phyloP scores from a whole-genome alignment of 2,113 vertebrate genomes.

The Silurus glanis region DNA sequence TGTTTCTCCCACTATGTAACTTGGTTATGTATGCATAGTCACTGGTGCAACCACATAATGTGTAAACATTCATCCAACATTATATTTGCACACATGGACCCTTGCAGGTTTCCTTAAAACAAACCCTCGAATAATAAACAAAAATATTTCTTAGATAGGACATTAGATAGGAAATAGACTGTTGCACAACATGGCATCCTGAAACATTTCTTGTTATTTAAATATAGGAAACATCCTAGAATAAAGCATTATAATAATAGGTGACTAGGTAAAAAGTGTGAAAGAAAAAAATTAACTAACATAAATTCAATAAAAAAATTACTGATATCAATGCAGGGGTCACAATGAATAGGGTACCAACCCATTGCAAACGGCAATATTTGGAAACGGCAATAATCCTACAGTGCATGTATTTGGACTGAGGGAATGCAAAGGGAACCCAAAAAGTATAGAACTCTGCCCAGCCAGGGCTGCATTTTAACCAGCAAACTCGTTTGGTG shows the following conservation, averaged over 20 bases:
- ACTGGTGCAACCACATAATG: conserved; percentile 41
- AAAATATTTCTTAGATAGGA: conserved; percentile 23
- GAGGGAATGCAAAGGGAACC: too few species aligned
- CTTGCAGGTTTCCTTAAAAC: conserved; percentile 22
- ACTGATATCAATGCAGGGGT: too few species aligned
- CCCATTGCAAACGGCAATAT: too few species aligned
- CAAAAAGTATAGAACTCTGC: too few species aligned
- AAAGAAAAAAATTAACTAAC: too few species aligned
- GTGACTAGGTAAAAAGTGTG: background rate
- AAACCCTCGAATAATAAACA: conserved; percentile 35
- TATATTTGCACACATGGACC: conserved; percentile 48
- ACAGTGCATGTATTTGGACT: too few species aligned
- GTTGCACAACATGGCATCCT: background rate
- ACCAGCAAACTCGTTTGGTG: too few species aligned
- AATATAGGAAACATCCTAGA: background rate
- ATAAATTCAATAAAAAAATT: too few species aligned
- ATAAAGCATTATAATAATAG: background rate
- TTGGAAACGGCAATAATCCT: too few species aligned
- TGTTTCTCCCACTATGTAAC: conserved; percentile 24
- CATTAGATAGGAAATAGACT: conserved; percentile 1
- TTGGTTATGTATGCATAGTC: conserved; percentile 51
- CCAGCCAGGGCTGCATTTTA: too few species aligned
- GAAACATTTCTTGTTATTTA: background rate
- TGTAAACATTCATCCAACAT: conserved; percentile 46
- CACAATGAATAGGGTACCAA: too few species aligned